A percentile compares a stretch with the other conserved stretches of the same genome.
These are phyloP conservation scores for Grammomys dolichurus DNA, from an alignment of 2,113 vertebrate species.

Conservation along the genomic window DNA sequence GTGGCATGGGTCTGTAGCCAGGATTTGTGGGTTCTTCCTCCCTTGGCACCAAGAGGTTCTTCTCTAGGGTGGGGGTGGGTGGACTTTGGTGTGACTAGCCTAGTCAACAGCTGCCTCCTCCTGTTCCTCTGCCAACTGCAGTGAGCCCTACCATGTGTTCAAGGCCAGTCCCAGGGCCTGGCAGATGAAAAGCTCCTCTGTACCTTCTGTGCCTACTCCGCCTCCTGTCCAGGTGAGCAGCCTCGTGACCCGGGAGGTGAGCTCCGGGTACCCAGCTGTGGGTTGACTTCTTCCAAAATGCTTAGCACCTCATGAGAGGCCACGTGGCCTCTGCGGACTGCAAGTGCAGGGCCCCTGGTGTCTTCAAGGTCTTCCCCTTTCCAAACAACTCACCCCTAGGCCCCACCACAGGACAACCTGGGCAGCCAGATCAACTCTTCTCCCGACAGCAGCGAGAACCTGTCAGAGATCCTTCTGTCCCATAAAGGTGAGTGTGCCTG, in stretches of 20 bases:
- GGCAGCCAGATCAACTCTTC: slow-evolving; percentile 90
- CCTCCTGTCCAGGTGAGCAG: slow-evolving; percentile 90
- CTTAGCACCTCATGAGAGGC: background rate
- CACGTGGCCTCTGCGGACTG: background rate
- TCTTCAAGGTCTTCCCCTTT: background rate
- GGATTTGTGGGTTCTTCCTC: background rate
- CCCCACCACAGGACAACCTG: slow-evolving; percentile 81
- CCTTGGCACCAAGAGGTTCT: background rate
- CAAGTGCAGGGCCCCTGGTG: fast-evolving
- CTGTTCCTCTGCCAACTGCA: slow-evolving; percentile 67
- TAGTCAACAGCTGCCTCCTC: background rate
- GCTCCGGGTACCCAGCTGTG: background rate
- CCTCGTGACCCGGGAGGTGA: slow-evolving; percentile 90
- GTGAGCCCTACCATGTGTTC: slow-evolving; percentile 88
- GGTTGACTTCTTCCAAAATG: background rate
- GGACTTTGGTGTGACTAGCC: background rate
- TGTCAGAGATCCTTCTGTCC: slow-evolving; percentile 85
- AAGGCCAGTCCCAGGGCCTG: slow-evolving; percentile 88
- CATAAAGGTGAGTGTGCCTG: slow-evolving; percentile 87
- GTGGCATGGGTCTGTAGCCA: background rate
- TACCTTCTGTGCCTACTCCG: slow-evolving; percentile 90
- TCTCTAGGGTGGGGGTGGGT: background rate
- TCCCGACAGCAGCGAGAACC: slow-evolving; percentile 90
- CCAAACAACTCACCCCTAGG: slow-evolving; percentile 82
- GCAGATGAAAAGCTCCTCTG: slow-evolving; percentile 85